Evolutionary conservation across 2,113 vertebrate genomes (phyloP), one percentile per base, ranked within the genome.

Genomic region (Vireo altiloquus): DNA sequence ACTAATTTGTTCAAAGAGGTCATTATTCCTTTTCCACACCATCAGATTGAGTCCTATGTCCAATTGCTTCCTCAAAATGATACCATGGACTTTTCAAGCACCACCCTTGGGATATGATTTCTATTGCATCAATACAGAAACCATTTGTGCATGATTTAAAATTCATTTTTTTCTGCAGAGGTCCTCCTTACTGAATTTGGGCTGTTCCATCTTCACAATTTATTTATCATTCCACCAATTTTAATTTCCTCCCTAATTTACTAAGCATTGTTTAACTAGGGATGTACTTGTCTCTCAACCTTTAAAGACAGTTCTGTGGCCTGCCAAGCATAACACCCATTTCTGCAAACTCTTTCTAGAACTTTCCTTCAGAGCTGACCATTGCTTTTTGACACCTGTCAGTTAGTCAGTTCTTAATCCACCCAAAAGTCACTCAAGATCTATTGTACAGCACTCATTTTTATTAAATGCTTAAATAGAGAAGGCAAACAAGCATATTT

Each of bases 351-450:
- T 63, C 35, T 88, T 59, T 25, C 49, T 56, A 74, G 60, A 60
- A 64, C 60, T 78, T 74, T 74, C 68, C 40, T 57, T 88, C 2
- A 1, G 52, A 82, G 59, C 35, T 71, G 87, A 66, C 56, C 68
- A 61, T 37, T 83, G 44, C 40, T 92, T 89, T 92, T 53, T 90
- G 90, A 90, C 79, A 83, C 61, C 75, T 86, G 52, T 96, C 93
- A 86, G 64, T 82, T 61, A 90, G 75, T 81, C 83, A 89, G 42
- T 63, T 88, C 85, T 91, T 86, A 91, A 92, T 92, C 77, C 59
- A 47, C 60, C 92, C 87, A 82, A 42, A 69, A 89, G 75, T 81
- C 79, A 92, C 61, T 92, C 54, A 82, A 69, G 27, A 78, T 53
- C 64, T 90, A 28, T 71, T 64, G 64, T 71, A 71, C 42, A 65